Base-by-base conservation (phyloP, 2,113 vertebrate species). In the Pterophyllum scalare region DNA sequence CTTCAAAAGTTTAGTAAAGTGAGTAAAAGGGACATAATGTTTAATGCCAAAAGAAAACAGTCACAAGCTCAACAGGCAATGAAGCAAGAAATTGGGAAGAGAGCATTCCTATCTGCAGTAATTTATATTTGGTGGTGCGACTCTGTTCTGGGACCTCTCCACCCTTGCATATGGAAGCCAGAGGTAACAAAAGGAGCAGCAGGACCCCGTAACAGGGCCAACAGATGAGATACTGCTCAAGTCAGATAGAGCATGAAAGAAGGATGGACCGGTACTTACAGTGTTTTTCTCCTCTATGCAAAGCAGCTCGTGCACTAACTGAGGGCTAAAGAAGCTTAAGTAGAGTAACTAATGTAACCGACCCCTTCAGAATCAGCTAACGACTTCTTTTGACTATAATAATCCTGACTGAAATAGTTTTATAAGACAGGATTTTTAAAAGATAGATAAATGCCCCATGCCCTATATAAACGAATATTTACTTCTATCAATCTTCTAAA, bases 21-120 rank as follows among this genome's bases (percentile, higher is more conserved):
- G 43, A 54, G 46, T 31, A 72, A 72, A 72, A 11, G 28, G 6
- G 26, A 33, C 26, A 33, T 54, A 49, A 52, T 40, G 20, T 72
- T 10, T 52, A 52, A 72, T 72, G 46, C 26, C 67, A 72, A 54
- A 52, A 72, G 67, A 72, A 72, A 72, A 72, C 67, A 54, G 67
- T 52, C 26, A 72, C 26, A 54, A 54, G 46, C 26, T 33, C 11
- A 72, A 72, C 0, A 1, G 19, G 26, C 67, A 72, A 19, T 33
- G 67, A 54, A 72, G 46, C 67, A 72, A 72, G 46, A 54, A 72
- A 72, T 72, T 72, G 11, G 46, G 17, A 54, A 54, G 24, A 31
- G 46, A 72, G 46, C 67, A 33, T 54, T 54, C 26, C 67, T 26
- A 33, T n/a, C 67, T 31, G 67, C 26, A 72, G 26, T 72, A n/a